Conservation (phyloP, 2,888 invertebrate genomes). For the Panorpa germanica region DNA sequence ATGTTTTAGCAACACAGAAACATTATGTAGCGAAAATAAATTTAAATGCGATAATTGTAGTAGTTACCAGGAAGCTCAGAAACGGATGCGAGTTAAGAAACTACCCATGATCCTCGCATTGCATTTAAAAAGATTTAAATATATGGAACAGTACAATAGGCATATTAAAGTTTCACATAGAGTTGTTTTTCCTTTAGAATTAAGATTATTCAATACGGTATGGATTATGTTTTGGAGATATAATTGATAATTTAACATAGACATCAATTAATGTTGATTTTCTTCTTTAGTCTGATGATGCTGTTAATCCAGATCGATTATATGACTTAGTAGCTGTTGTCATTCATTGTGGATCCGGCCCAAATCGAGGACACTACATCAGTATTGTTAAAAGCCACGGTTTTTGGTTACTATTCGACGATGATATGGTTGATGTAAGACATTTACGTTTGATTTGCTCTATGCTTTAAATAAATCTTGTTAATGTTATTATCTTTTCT, state of each 20-base stretch:
- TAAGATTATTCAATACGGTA: conserved; percentile 93
- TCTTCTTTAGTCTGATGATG: conserved; percentile 77
- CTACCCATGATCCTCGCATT: conserved; percentile 93
- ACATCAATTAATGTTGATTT: conserved; percentile 6
- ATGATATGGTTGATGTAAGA: conserved; percentile 98
- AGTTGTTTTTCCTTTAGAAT: conserved; percentile 95
- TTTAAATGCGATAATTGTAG: conserved; percentile 99
- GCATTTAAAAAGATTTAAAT: conserved; percentile 93
- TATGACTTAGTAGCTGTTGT: conserved; percentile 99
- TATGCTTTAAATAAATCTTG: conserved; percentile 7
- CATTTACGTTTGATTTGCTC: background rate
- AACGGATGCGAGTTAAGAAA: conserved; percentile 96
- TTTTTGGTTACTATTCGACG: conserved; percentile 98
- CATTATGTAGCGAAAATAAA: conserved; percentile 96
- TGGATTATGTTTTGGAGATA: conserved; percentile 8
- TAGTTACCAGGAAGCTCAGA: conserved; percentile 98
- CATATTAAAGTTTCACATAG: conserved; percentile 98
- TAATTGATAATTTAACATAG: conserved; percentile 8
- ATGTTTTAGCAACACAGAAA: conserved; percentile 97
- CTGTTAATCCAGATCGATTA: conserved; percentile 91
- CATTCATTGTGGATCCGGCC: conserved; percentile 98
- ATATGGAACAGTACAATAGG: conserved; percentile 95
- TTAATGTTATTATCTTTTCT: conserved; percentile 12
- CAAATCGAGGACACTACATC: conserved; percentile 98
- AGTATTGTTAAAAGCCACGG: conserved; percentile 99